Conservation (phyloP, 2,888 invertebrate species). For the Heliconius ethilla region DNA sequence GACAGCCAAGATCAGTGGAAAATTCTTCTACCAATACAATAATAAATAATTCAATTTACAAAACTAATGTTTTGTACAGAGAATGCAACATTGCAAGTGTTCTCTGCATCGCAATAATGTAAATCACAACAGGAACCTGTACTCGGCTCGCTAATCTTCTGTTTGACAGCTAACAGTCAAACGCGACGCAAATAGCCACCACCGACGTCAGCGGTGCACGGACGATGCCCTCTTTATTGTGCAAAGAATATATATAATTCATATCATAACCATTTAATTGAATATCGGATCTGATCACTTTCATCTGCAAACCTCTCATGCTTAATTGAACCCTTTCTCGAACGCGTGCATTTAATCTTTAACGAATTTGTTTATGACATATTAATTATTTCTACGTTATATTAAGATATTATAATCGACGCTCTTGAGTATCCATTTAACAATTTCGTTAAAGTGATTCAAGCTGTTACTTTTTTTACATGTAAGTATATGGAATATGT, state of each 20-base stretch:
- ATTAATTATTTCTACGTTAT: constrained; percentile 2
- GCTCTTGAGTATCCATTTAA: background rate
- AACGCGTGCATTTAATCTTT: constrained; percentile 3
- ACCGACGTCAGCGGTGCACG: constrained; percentile 62
- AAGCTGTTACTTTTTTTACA: too few relatives aligned
- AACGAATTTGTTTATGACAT: constrained; percentile 5
- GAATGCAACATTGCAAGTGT: constrained; percentile 46
- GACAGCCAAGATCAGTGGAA: background rate
- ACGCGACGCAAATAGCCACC: constrained; percentile 65
- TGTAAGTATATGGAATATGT: too few relatives aligned
- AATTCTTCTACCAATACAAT: constrained; percentile 14
- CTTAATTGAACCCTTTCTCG: constrained; percentile 23
- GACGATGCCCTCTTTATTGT: constrained; percentile 62
- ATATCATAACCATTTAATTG: constrained; percentile 35
- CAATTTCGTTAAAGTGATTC: too few relatives aligned
- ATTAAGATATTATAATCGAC: background rate
- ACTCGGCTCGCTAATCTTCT: constrained; percentile 59
- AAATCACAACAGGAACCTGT: constrained; percentile 53
- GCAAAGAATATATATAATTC: constrained; percentile 45
- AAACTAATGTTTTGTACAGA: constrained; percentile 53
- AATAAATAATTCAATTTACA: constrained; percentile 41
- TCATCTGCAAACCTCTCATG: background rate
- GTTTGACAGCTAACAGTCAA: constrained; percentile 69
- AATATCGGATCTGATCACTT: background rate
- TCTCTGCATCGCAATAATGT: constrained; percentile 49